Percentiles rank a stretch among this genome's conserved stretches.
Conservation (phyloP, 2,888 invertebrate genomes). For the Brenthis ino region DNA sequence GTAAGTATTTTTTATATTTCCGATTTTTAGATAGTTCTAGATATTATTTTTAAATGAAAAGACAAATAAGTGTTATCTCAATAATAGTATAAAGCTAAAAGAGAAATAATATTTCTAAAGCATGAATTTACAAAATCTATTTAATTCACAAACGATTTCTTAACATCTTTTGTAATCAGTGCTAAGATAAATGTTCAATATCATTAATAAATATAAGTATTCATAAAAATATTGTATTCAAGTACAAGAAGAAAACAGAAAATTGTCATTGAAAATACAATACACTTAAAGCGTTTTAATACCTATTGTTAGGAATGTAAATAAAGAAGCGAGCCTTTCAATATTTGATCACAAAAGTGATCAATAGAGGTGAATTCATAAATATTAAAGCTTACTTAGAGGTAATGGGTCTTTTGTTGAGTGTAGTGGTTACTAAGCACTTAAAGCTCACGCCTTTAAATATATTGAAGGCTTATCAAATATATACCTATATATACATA, state of each 20-base stretch:
- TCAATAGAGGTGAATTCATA: slow-evolving; percentile 12
- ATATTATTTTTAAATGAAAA: no score
- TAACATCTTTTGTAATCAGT: neutral
- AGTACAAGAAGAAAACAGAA: neutral
- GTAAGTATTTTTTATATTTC: no score
- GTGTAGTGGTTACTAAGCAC: no score
- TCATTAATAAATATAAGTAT: neutral
- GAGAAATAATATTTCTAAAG: no score
- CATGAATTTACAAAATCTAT: no score
- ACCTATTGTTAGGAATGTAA: slow-evolving; percentile 15
- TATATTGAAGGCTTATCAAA: no score
- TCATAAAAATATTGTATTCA: neutral
- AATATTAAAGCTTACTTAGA: slow-evolving; percentile 11
- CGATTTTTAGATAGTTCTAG: no score
- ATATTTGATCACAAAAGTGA: slow-evolving; percentile 8
- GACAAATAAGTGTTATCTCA: no score
- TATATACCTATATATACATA: no score
- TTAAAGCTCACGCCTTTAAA: no score
- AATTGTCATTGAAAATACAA: slow-evolving; percentile 15
- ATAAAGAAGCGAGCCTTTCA: slow-evolving; percentile 9
- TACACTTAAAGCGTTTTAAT: neutral
- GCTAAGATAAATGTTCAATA: neutral
- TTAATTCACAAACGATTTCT: no score
- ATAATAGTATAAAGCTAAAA: no score
- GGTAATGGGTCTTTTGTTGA: slow-evolving; percentile 3